Evolutionary conservation across 2,888 invertebrate species (phyloP), one percentile per base, ranked within the genome.

Genomic region (Platerodrilus igneus): DNA sequence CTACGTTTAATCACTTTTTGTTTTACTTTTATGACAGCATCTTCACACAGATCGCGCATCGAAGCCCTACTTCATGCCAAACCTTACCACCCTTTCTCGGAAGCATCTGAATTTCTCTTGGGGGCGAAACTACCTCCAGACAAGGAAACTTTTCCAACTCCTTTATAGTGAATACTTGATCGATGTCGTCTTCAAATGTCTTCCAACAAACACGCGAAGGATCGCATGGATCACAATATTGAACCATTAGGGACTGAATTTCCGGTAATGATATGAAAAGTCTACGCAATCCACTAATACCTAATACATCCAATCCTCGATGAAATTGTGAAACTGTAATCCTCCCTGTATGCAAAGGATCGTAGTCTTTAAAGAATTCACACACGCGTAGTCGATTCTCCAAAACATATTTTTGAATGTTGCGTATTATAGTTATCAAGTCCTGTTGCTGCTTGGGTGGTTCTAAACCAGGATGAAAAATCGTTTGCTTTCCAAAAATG

Each of bases 151-250:
- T 84, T 50, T 86, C 84, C 42, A 86, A 47, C 43, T 63, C 65
- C 64, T 65, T 65, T 3, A 58, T 57, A 0, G 66, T 68, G 49
- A 68, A 69, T 3, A 68, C 86, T 58, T 80, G 78, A 58, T 88
- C 83, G 49, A 87, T 78, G 62, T 87, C 86, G 55, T 83, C 81
- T 56, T 81, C 82, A 61, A 88, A 88, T 13, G 79, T 78, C 40
- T 77, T 74, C 86, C 87, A 88, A 62, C 82, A 81, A 25, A 86
- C 72, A 34, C 79, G 74, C 35, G 75, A 71, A 0, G 67, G 65
- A 63, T 86, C 85, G 52, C 79, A 75, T n/a, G 82, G 81, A 69
- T 86, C 84, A 42, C 74, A 63, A 65, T 86, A 88, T 58, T 81
- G 78, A 8, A 72, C 68, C 52, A 76, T 71, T n/a, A 88, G 62